Conservation (phyloP, 1,140 invertebrate genomes). For the Colletes latitarsis region DNA sequence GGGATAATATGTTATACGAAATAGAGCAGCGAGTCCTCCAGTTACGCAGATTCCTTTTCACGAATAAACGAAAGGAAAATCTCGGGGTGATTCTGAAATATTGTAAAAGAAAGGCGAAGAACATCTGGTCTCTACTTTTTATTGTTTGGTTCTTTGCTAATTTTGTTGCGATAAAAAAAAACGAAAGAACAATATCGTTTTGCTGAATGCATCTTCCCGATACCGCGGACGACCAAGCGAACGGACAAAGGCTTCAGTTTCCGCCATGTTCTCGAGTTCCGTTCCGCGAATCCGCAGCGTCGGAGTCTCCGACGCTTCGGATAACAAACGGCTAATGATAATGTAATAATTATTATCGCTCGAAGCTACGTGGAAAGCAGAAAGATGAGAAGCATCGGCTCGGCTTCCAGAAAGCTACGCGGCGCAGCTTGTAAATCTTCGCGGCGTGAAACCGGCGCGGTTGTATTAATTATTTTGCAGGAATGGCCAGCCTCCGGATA, state of each 20-base stretch:
- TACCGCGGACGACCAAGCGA: not conserved
- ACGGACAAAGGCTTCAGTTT: conserved; percentile 28
- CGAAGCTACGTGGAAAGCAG: not conserved
- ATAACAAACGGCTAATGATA: conserved; percentile 56
- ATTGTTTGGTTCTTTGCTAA: too few relatives aligned
- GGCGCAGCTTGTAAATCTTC: conserved; percentile 28
- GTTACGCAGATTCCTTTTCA: too few relatives aligned
- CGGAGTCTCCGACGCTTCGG: not conserved
- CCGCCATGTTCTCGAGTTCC: conserved; percentile 41
- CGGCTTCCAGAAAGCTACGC: conserved; percentile 29
- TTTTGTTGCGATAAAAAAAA: too few relatives aligned
- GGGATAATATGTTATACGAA: too few relatives aligned
- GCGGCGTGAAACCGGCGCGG: conserved; percentile 7
- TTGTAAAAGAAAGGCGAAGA: too few relatives aligned
- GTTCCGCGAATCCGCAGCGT: conserved; percentile 41
- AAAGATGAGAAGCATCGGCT: conserved; percentile 7
- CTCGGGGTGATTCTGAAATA: too few relatives aligned
- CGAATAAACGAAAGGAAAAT: too few relatives aligned
- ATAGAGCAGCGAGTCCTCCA: too few relatives aligned
- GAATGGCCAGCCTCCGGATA: not conserved
- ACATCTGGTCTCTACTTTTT: too few relatives aligned
- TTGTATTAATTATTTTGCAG: conserved; percentile 59
- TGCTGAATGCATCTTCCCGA: not conserved
- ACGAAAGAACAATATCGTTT: too few relatives aligned
- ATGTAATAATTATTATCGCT: conserved; percentile 61